These are phyloP conservation scores for Drosophila mauritiana DNA, from an alignment of 1,140 invertebrate genomes.

Conservation along the genomic window DNA sequence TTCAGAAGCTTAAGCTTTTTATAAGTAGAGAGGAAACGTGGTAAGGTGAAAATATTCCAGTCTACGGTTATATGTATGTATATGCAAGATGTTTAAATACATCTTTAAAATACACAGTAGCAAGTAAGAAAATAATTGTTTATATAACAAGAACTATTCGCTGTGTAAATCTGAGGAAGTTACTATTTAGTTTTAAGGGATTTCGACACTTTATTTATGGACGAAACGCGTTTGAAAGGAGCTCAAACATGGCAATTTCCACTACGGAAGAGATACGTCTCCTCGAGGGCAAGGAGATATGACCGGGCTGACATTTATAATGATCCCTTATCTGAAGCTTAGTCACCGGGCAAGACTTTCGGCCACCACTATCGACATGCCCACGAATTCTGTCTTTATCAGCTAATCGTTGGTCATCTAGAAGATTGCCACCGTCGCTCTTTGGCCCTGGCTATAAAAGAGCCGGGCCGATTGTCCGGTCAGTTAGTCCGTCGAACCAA, in stretches of 20 bases:
- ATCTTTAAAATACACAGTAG: no score
- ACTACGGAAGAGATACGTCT: background rate
- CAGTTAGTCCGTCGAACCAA: conserved; percentile 71
- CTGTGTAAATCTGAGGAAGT: no score
- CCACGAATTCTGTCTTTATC: conserved; percentile 11
- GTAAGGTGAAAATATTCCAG: background rate
- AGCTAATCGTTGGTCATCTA: conserved; percentile 45
- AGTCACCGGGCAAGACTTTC: conserved; percentile 22
- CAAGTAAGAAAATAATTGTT: no score
- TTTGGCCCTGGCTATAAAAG: conserved; percentile 63
- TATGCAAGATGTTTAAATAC: no score
- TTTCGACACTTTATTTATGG: no score
- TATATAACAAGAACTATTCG: no score
- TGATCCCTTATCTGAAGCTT: conserved; percentile 19
- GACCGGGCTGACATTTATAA: background rate
- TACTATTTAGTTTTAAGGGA: no score
- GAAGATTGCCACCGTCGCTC: conserved; percentile 29
- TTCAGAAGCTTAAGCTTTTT: background rate
- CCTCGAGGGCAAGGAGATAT: background rate
- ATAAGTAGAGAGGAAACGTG: background rate
- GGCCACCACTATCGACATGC: conserved; percentile 13
- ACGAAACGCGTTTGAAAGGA: background rate
- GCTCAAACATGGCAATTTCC: background rate
- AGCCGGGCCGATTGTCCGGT: conserved; percentile 27
- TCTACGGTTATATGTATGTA: no score